Conservation (phyloP, 1,140 invertebrate genomes). For the Achatina immaculata region DNA sequence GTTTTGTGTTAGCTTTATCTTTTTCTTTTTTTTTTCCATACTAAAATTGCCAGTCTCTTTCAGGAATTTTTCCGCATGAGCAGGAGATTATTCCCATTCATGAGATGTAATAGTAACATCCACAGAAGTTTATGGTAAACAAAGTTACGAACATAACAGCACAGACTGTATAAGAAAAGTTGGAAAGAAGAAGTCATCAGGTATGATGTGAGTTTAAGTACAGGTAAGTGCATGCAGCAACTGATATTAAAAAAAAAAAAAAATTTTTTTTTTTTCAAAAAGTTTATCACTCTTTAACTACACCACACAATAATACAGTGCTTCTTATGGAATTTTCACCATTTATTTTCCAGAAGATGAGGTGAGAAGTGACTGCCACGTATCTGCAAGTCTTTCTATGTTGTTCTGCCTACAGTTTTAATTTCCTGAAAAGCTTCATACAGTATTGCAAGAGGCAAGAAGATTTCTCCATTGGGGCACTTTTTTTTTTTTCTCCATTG, state of each 20-base stretch:
- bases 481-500: too few species aligned
- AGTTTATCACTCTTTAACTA: too few species aligned
- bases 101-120: neutral
- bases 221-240: neutral
- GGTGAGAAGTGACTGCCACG: constrained; percentile 3
- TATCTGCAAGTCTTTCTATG: constrained; percentile 29
- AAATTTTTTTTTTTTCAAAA: too few species aligned
- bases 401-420: constrained; percentile 37
- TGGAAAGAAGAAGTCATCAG: neutral
- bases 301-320: constrained; percentile 2
- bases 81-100: too few species aligned
- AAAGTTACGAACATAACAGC: neutral
- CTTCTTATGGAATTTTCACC: constrained; percentile 14
- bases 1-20: too few species aligned
- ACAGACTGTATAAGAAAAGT: neutral
- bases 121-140: neutral
- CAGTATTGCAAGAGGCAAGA: neutral
- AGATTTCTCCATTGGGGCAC: neutral
- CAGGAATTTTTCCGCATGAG: too few species aligned
- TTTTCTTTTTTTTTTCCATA: too few species aligned
- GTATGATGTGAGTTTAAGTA: neutral
- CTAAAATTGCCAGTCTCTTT: too few species aligned
- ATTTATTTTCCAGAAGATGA: constrained; percentile 42
- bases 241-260: too few species aligned
- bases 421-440: constrained; percentile 23